phyloP scores from a whole-genome alignment of 2,797 vertebrate genomes.

The Chelon auratus region DNA sequence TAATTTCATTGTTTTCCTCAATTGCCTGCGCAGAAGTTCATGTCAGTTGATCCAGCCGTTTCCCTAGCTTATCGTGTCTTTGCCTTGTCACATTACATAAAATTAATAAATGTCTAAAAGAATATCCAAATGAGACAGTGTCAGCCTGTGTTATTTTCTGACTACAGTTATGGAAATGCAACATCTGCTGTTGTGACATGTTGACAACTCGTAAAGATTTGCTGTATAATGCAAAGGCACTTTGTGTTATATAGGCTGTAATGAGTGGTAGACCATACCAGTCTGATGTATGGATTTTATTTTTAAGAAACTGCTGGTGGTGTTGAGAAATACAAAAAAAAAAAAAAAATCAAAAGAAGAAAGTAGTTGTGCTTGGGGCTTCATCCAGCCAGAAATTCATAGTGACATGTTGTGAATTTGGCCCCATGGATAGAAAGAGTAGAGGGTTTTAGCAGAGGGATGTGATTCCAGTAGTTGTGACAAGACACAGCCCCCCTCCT shows the following conservation, averaged over 20 bases:
- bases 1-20: too few species aligned
- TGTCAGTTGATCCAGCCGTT: too few species aligned
- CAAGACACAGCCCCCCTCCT: constrained; percentile 34
- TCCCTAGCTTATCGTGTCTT: too few species aligned
- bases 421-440: constrained; percentile 24
- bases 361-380: constrained; percentile 10
- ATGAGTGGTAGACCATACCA: background rate
- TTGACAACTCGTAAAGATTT: too few species aligned
- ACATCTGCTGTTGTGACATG: too few species aligned
- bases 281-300: background rate
- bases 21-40: too few species aligned
- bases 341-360: background rate
- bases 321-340: background rate
- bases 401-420: constrained; percentile 30
- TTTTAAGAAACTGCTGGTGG: background rate
- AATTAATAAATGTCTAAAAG: background rate
- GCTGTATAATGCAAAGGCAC: too few species aligned
- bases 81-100: background rate
- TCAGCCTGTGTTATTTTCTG: too few species aligned
- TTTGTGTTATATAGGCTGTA: too few species aligned
- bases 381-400: constrained; percentile 11
- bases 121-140: background rate
- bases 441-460: constrained; percentile 16
- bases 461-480: constrained; percentile 52
- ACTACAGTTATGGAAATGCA: too few species aligned